Evolutionary conservation across 2,797 vertebrate species (phyloP), one percentile per base, ranked within the genome.

Genomic region (Gambelia wislizenii): DNA sequence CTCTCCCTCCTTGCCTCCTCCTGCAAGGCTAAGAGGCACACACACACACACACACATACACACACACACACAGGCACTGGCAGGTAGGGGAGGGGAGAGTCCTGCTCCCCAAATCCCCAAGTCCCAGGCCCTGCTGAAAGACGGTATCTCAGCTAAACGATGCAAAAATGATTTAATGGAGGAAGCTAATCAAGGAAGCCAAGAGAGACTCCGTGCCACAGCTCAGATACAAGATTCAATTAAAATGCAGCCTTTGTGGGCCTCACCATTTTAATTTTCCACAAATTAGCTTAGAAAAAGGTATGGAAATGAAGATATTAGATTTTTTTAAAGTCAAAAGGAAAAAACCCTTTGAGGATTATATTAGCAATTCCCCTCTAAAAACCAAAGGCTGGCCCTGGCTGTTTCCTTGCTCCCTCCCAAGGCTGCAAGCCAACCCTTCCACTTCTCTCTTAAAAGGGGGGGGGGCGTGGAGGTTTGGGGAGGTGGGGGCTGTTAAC

Each of bases 261-360:
- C 95, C 88, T 97, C 94, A 95, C 95, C 85, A 77, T 96, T 97
- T 97, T 97, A 97, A 97, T 97, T 97, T 97, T 96, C 97, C 96
- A 97, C 97, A 97, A 97, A 97, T 97, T 97, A 97, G 96, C 97
- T 97, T 97, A 92, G 96, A 97, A 67, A 95, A 96, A 96, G 95
- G 96, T 94, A 95, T 97, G 96, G 96, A 97, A 97, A 97, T 97
- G 96, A 97, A 97, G 96, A 97, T 96, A 97, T 96, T 97, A 96
- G 92, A 67, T 95, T 94, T 96, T 88, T 94, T 94, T 89, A 87
- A 93, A 97, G 95, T 95, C 95, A 95, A 96, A 96, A 95, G 93
- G 93, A 94, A 96, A 96, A 80, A 97, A 67, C 95, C 96, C 96
- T 97, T 96, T 95, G 97, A 97, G 96, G 95, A 96, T 97, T 95